A percentile compares a stretch with the other conserved stretches of the same genome.
These are phyloP conservation scores for Drosophila quinaria DNA, from an alignment of 2,888 invertebrate genomes.

Conservation along the genomic window DNA sequence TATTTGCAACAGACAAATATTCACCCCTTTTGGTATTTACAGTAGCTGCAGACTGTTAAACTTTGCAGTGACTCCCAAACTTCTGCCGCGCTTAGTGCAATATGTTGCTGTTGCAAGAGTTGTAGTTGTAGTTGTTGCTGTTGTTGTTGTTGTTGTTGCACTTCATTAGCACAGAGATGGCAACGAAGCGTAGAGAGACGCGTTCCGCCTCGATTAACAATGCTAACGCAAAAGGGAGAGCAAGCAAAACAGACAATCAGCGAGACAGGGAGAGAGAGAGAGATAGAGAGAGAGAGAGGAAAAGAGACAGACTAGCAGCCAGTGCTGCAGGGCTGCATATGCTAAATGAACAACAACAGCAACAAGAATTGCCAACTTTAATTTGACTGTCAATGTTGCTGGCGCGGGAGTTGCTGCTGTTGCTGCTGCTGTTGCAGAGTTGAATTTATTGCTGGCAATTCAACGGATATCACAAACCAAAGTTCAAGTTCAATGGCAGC, in stretches of 20 bases:
- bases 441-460: slow-evolving; percentile 69
- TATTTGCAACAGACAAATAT: slow-evolving; percentile 14
- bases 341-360: slow-evolving; percentile 44
- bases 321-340: slow-evolving; percentile 39
- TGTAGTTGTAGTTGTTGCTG: slow-evolving; percentile 41
- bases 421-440: slow-evolving; percentile 24
- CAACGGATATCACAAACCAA: slow-evolving; percentile 53
- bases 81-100: slow-evolving; percentile 25
- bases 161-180: slow-evolving; percentile 71
- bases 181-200: slow-evolving; percentile 73
- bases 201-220: slow-evolving; percentile 68
- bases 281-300: neutral
- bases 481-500: slow-evolving; percentile 83
- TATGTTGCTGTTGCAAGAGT: slow-evolving; percentile 26
- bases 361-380: slow-evolving; percentile 63
- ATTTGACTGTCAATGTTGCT: slow-evolving; percentile 66
- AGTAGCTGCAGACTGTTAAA: neutral
- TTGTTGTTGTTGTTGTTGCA: slow-evolving; percentile 57
- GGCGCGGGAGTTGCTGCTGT: slow-evolving; percentile 21
- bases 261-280: slow-evolving; percentile 10
- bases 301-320: slow-evolving; percentile 5
- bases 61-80: slow-evolving; percentile 3
- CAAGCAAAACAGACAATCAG: slow-evolving; percentile 10
- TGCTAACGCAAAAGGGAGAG: slow-evolving; percentile 34
- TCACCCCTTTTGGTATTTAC: slow-evolving; percentile 7